phyloP scores from a whole-genome alignment of 37 sponge, comb jelly and placozoan genomes.

The Crambe crambe region DNA sequence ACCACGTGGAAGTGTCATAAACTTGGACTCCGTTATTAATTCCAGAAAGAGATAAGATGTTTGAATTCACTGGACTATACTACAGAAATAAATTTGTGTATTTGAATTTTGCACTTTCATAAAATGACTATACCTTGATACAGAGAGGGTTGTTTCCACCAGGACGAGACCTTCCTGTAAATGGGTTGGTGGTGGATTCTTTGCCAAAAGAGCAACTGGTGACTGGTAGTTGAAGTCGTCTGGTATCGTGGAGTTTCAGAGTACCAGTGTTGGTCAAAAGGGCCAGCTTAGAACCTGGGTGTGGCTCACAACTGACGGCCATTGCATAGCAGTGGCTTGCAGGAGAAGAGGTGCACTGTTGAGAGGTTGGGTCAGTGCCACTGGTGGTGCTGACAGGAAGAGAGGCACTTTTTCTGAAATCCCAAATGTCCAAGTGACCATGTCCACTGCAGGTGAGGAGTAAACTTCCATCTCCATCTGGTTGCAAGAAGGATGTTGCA shows the following conservation, averaged over 20 bases:
- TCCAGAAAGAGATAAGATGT: slow-evolving; percentile 28
- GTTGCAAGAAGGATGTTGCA: slow-evolving; percentile 13
- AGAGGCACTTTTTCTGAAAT: neutral
- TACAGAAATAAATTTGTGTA: neutral
- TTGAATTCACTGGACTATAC: slow-evolving; percentile 1
- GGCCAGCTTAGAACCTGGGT: neutral
- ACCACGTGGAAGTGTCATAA: slow-evolving; percentile 27
- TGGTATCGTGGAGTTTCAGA: neutral
- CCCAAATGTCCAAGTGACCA: slow-evolving; percentile 20
- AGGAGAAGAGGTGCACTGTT: neutral
- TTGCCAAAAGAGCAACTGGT: neutral
- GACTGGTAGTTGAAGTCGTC: neutral
- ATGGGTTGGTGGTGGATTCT: neutral
- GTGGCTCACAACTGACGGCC: neutral
- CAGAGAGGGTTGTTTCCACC: neutral
- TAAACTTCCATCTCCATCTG: neutral
- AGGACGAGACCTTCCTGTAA: neutral
- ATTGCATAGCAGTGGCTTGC: neutral
- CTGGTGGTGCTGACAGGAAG: neutral
- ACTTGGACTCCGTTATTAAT: slow-evolving; percentile 8
- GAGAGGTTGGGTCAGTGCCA: neutral
- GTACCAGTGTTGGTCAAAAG: neutral
- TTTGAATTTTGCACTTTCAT: too few relatives aligned
- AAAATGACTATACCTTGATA: neutral
- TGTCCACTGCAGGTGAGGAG: slow-evolving; percentile 33